Evolutionary conservation across 2,888 invertebrate species (phyloP).

Genomic region (Amphipyra berbera): DNA sequence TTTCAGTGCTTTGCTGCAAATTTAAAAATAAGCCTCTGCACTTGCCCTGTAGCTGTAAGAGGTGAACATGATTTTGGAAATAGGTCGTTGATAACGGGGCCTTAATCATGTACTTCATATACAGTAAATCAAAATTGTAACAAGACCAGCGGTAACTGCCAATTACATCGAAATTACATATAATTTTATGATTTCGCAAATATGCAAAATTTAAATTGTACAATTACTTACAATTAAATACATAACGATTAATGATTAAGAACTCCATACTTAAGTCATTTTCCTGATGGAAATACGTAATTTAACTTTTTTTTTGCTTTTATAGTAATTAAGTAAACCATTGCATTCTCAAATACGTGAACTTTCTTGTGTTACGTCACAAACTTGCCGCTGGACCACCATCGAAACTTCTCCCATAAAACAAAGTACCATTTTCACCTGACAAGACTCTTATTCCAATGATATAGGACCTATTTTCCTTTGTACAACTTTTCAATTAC

Average conservation of each 20-base stretch:
- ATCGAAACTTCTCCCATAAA: constrained; percentile 50
- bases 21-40: too few relatives aligned
- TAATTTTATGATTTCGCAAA: constrained; percentile 45
- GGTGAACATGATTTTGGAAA: background rate
- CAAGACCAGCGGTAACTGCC: constrained; percentile 30
- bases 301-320: constrained; percentile 46
- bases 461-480: constrained; percentile 23
- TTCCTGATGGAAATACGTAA: constrained; percentile 43
- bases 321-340: constrained; percentile 64
- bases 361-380: constrained; percentile 68
- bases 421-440: constrained; percentile 18
- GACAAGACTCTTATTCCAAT: background rate
- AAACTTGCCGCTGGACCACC: constrained; percentile 66
- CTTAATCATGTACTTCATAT: constrained; percentile 9
- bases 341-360: constrained; percentile 64
- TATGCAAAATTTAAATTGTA: constrained; percentile 44
- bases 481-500: constrained; percentile 2
- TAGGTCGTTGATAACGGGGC: constrained; percentile 4
- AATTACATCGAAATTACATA: constrained; percentile 50
- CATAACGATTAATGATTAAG: constrained; percentile 38
- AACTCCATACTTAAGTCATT: constrained; percentile 54
- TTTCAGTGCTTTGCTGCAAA: too few relatives aligned
- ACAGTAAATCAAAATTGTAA: constrained; percentile 49
- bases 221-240: constrained; percentile 47
- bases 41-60: too few relatives aligned